A percentile compares a stretch with the other conserved stretches of the same genome.
Evolutionary conservation across 2,797 vertebrate species (phyloP).

Genomic region (Scyliorhinus canicula): DNA sequence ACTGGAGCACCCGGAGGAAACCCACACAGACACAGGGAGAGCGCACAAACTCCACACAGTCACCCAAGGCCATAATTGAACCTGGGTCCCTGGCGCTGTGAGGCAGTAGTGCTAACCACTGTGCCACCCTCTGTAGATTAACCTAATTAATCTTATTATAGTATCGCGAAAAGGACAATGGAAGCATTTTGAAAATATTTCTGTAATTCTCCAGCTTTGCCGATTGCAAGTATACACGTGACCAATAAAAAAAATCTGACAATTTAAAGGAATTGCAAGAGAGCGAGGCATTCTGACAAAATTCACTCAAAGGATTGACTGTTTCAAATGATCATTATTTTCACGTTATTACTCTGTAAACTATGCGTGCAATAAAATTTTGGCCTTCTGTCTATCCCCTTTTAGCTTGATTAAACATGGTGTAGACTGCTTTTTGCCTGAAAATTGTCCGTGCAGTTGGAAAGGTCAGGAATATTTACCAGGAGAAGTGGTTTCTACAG

Average conservation of each 20-base stretch:
- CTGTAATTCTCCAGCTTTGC: background rate
- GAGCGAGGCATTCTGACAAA: background rate
- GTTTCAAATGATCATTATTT: background rate
- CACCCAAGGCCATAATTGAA: no score
- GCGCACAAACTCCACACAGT: no score
- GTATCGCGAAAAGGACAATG: background rate
- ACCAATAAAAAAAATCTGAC: background rate
- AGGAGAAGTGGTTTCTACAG: constrained; percentile 84
- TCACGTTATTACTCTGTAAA: background rate
- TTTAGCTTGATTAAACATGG: constrained; percentile 65
- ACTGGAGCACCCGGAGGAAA: no score
- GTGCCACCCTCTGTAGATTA: background rate
- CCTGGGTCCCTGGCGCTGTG: no score
- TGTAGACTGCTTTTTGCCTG: constrained; percentile 83
- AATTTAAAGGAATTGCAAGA: background rate
- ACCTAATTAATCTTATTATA: background rate
- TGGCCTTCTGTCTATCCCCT: constrained; percentile 30
- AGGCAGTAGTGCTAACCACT: no score
- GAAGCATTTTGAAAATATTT: background rate
- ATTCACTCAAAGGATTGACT: background rate
- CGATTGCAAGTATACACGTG: background rate
- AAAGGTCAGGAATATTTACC: constrained; percentile 90
- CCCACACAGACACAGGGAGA: no score
- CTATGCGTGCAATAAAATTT: background rate
- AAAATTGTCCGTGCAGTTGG: constrained; percentile 93